phyloP scores from a whole-genome alignment of 2,888 invertebrate species.

The Nudaria mundana region DNA sequence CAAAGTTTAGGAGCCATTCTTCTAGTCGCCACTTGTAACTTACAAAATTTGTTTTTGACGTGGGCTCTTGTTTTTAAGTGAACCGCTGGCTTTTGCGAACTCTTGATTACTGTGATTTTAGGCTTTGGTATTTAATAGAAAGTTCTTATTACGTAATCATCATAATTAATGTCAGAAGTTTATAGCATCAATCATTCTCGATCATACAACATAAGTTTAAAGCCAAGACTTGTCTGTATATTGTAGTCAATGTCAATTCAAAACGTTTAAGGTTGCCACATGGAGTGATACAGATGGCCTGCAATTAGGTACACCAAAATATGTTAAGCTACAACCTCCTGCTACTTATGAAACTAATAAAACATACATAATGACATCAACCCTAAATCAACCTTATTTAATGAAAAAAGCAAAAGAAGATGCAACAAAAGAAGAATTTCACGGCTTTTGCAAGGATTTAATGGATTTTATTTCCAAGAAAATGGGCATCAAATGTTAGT shows the following conservation, averaged over 20 bases:
- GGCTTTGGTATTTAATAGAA: neutral
- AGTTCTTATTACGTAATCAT: too few species aligned
- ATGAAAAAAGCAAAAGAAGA: conserved; percentile 85
- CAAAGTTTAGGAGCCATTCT: conserved; percentile 40
- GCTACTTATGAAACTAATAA: conserved; percentile 89
- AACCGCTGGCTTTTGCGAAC: conserved; percentile 9
- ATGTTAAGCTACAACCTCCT: conserved; percentile 86
- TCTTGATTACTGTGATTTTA: conserved; percentile 6
- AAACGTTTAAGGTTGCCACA: conserved; percentile 85
- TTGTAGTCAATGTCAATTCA: too few species aligned
- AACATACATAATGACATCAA: conserved; percentile 93
- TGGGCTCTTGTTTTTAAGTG: conserved; percentile 19
- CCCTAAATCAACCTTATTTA: conserved; percentile 94
- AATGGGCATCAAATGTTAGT: conserved; percentile 92
- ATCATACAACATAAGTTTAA: neutral
- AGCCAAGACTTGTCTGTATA: too few species aligned
- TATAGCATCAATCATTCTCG: too few species aligned
- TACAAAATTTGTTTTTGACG: conserved; percentile 30
- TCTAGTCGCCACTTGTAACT: conserved; percentile 36
- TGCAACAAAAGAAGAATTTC: conserved; percentile 89
- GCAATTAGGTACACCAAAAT: conserved; percentile 87
- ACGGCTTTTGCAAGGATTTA: conserved; percentile 96
- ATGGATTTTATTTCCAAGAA: conserved; percentile 90
- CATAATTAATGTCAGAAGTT: too few species aligned
- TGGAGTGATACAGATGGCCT: conserved; percentile 92